Base-by-base conservation (phyloP, 2,888 invertebrate species). In the Scaptomyza caliginosa region DNA sequence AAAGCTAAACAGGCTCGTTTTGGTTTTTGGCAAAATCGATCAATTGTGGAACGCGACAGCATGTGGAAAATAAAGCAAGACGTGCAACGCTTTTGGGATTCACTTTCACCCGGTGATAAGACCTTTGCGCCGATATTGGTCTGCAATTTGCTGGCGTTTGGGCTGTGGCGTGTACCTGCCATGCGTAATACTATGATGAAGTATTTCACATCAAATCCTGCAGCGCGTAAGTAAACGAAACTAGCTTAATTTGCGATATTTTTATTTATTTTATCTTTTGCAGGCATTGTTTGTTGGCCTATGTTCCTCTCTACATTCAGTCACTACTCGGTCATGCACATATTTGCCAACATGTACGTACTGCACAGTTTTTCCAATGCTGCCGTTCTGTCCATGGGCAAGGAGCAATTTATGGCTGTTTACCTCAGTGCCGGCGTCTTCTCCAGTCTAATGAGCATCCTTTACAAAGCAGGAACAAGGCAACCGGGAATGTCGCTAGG, bases 221-320 rank as follows among this genome's bases (percentile, higher is more conserved):
- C 94, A 17, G 94, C 95, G 77, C 93, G 95, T 96, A 92, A 92
- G 94, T 23, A 3, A 17, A 11, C 10, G 28, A 10, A 10, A 16
- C 2, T 1, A 4, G 4, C 8, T 26, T 28, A 11, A 4, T 4
- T 8, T 28, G 0, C 3, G 0, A 6, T 1, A 6, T 5, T 4
- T 8, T 23, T 28, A 6, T 40, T 13, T 13, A n/a, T 32, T 16
- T 2, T 2, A 13, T 46, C 21, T 26, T 32, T 50, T 92, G 39
- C 90, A 96, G 96, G 93, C 88, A 93, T 93, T 70, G 92, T 95
- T 46, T 97, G 96, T 90, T 93, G 95, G 92, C 97, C 99, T 3
- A 97, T 99, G 97, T 89, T 98, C 49, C 92, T 98, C 4, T 97
- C 97, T n/a, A 96, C 96, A 28, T 99, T 99, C 92, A 99, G 98